Evolutionary conservation across 2,113 vertebrate genomes (phyloP), one percentile per base, ranked within the genome.

Genomic region (Tachysurus vachellii): DNA sequence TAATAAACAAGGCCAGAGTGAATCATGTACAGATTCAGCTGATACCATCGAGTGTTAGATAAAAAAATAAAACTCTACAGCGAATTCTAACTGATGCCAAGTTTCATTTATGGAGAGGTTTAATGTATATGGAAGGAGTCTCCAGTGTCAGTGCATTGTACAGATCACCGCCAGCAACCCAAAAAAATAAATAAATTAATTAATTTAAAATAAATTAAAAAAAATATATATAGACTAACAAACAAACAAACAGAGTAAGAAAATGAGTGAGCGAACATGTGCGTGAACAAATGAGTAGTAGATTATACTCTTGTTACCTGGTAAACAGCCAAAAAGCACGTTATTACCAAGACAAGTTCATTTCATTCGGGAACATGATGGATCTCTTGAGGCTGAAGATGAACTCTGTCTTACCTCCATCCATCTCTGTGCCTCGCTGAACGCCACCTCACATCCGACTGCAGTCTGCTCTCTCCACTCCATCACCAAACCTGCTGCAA

Each of bases 341-440:
- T 16, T 13, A 13, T 14, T 2, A 21, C 10, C 42, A 73, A 47
- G 42, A 47, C 4, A 47, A 47, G 4, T 26, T 47, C 1, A 13
- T 8, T 23, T 73, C 23, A 19, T 8, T 11, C 0, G 13, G 6
- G 66, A 16, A 64, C 62, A 0, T 36, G 13, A 4, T 17, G n/a
- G 66, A 70, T 71, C 31, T 28, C 23, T 28, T 75, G 50, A 13
- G 4, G 2, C 5, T 0, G 23, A 54, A 19, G 26, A 68, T 3
- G 3, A 80, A 17, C 5, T n/a, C 28, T 4, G 5, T 0, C 81
- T 62, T 93, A 98, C 98, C 97, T 99, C 96, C 61, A 99, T 93
- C 98, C 98, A 98, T 83, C 97, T 93, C 85, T 90, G 96, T 28
- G 96, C 97, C 90, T 98, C 98, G 0, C 54, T 93, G 91, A 98